These are phyloP conservation scores for Heterotilapia buettikoferi DNA, from an alignment of 2,113 vertebrate genomes.

Conservation along the genomic window DNA sequence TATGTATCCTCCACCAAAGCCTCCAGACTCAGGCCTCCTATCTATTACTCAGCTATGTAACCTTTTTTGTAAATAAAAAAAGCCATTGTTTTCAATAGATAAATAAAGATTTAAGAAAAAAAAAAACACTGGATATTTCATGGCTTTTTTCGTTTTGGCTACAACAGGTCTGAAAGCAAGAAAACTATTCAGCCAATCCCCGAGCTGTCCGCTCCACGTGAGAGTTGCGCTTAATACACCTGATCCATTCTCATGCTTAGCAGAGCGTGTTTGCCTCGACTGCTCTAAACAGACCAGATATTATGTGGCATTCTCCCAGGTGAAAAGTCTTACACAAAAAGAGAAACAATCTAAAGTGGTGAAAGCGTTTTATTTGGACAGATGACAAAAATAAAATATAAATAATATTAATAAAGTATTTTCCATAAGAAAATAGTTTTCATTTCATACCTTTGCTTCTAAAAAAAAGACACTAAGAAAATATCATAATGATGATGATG, in stretches of 20 bases:
- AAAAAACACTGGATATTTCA: not conserved
- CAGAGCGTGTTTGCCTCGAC: not conserved
- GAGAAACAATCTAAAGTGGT: not conserved
- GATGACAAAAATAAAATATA: slow-evolving; percentile 67
- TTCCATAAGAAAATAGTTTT: slow-evolving; percentile 66
- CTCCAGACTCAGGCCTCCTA: slow-evolving; percentile 49
- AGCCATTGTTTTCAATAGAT: slow-evolving; percentile 65
- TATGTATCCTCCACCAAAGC: slow-evolving; percentile 59
- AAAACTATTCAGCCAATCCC: not conserved
- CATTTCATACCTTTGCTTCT: slow-evolving; percentile 38
- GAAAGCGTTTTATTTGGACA: slow-evolving; percentile 56
- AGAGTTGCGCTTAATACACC: slow-evolving; percentile 14
- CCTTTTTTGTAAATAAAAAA: slow-evolving; percentile 64
- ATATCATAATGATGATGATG: not conserved
- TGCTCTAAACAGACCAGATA: not conserved
- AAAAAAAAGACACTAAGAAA: slow-evolving; percentile 13
- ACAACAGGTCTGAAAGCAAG: not conserved
- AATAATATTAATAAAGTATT: slow-evolving; percentile 65
- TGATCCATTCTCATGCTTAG: slow-evolving; percentile 7
- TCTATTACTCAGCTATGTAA: slow-evolving; percentile 53
- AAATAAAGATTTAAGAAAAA: slow-evolving; percentile 62
- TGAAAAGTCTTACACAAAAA: not conserved
- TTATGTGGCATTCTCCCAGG: not conserved
- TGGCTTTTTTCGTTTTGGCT: not conserved
- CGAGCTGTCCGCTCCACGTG: not conserved